Conservation (phyloP, 2,888 invertebrate species). For the Anagyrus pseudococci region DNA sequence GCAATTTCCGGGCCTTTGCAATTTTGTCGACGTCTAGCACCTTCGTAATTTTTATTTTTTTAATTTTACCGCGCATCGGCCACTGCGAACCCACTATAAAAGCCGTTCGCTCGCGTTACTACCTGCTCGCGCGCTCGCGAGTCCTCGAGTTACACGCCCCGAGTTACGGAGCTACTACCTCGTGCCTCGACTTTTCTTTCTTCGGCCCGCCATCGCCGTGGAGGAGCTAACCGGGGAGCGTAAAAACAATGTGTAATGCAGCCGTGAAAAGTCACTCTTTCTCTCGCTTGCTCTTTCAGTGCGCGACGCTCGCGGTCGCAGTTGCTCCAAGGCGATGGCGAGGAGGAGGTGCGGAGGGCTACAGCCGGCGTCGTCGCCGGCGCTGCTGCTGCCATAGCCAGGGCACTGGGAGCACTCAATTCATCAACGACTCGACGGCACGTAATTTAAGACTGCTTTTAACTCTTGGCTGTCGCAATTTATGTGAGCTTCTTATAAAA, state of each 20-base stretch:
- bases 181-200: no score
- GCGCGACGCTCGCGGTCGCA: conserved; percentile 7
- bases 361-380: conserved; percentile 19
- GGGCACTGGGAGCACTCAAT: conserved; percentile 59
- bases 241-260: conserved; percentile 58
- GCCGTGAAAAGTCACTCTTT: conserved; percentile 29
- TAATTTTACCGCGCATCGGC: no score
- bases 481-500: conserved; percentile 63
- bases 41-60: no score
- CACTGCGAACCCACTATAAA: not conserved
- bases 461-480: conserved; percentile 63
- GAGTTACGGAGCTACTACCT: no score
- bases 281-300: no score
- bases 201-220: conserved; percentile 24
- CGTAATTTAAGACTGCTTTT: conserved; percentile 63
- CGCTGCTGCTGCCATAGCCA: conserved; percentile 31
- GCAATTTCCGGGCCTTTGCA: no score
- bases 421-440: conserved; percentile 61
- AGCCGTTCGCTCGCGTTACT: not conserved
- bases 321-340: not conserved
- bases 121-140: not conserved
- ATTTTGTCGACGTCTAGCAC: no score
- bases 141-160: not conserved
- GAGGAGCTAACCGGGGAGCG: conserved; percentile 47
- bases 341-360: conserved; percentile 28